Base-by-base conservation (phyloP, 2,888 invertebrate genomes). In the Drosophila crucigera region DNA sequence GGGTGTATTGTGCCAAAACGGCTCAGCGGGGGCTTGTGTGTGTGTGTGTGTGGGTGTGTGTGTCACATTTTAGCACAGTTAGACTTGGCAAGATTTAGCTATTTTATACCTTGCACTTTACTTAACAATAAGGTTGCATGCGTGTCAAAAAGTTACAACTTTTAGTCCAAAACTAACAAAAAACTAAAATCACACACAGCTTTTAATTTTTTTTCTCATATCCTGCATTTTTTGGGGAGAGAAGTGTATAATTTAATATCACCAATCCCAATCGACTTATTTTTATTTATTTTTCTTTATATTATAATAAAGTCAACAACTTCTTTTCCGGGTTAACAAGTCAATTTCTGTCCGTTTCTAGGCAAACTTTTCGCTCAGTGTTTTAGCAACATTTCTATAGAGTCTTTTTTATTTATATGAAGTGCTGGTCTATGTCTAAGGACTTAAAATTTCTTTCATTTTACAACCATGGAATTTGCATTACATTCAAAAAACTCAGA, bases 61-160 rank as follows among this genome's bases (percentile, higher is more conserved):
- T 68, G 84, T 76, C 80, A 78, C 85, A 84, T 89, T 84, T 87
- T 47, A 25, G 73, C 73, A 81, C 60, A 78, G 72, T 68, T 70
- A 78, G 82, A 78, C 80, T 73, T 74, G 68, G 68, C 62, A 74
- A 72, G 66, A 71, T 52, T 56, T 31, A 16, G 43, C 52, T 43
- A 35, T 55, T 22, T 22, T 37, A 72, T 68, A 65, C 65, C 56
- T 30, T 31, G 61, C 33, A 55, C 11, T 28, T 33, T 25, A 2
- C 3, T 1, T 7, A 14, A 47, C 35, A 37, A n/a, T 1, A 25
- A 28, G 55, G 78, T 56, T 47, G 58, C 37, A 5, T 39, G 14
- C 2, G 16, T 47, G 16, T 9, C 25, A 25, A 2, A 47, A 47
- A 47, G 22, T 14, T 47, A 0, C 14, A 47, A 47, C 47, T 14